A percentile compares a stretch with the other conserved stretches of the same genome.
Evolutionary conservation across 1,140 invertebrate species (phyloP).

Genomic region (Brachionus paranguensis): DNA sequence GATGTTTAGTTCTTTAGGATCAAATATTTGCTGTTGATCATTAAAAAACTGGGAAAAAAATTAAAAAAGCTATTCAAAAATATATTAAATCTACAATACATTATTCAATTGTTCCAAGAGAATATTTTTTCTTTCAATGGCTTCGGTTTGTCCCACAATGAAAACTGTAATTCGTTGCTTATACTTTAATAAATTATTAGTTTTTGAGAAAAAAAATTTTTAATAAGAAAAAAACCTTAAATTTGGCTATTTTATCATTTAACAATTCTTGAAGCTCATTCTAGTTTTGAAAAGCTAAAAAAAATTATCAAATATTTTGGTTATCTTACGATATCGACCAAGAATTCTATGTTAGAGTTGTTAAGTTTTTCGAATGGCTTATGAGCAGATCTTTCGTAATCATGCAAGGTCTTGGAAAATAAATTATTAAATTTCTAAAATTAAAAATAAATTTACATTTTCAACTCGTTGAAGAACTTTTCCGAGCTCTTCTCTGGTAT

Average conservation of each 20-base stretch:
- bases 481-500: slow-evolving; percentile 24
- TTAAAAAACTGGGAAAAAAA: slow-evolving; percentile 27
- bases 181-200: not conserved
- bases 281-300: not conserved
- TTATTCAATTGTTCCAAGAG: slow-evolving; percentile 30
- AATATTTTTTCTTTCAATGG: slow-evolving; percentile 14
- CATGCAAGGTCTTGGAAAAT: slow-evolving; percentile 11
- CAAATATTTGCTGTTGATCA: slow-evolving; percentile 32
- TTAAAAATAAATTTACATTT: slow-evolving; percentile 3
- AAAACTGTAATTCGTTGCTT: slow-evolving; percentile 37
- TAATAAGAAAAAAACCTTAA: not conserved
- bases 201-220: not conserved
- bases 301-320: not conserved
- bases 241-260: slow-evolving; percentile 38
- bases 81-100: not conserved
- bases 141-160: slow-evolving; percentile 32
- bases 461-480: slow-evolving; percentile 37
- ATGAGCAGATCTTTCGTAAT: slow-evolving; percentile 5
- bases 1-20: not conserved
- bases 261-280: slow-evolving; percentile 13
- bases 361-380: not conserved
- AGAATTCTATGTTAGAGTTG: not conserved
- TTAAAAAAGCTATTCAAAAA: not conserved
- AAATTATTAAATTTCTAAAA: too few relatives aligned
- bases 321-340: slow-evolving; percentile 25